Conservation (phyloP, 2,797 vertebrate genomes). For the Echiichthys vipera region DNA sequence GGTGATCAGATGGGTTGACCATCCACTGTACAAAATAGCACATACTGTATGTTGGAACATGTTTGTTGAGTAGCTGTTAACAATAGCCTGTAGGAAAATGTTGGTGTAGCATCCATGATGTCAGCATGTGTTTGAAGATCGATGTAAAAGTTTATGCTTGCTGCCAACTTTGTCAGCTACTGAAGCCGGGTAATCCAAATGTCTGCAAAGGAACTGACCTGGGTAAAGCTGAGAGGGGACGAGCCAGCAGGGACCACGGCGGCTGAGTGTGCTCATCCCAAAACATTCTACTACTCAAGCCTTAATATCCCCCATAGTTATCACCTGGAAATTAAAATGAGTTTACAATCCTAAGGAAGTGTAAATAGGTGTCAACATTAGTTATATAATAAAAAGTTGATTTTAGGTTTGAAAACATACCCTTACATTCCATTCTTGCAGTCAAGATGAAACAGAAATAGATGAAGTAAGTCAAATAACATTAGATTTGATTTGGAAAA, state of each 20-base stretch:
- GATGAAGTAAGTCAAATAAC: neutral
- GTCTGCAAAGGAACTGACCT: conserved; percentile 1
- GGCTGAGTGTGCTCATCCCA: conserved; percentile 28
- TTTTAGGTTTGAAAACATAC: neutral
- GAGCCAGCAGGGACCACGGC: neutral
- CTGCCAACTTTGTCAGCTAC: conserved; percentile 6
- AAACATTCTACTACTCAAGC: conserved; percentile 18
- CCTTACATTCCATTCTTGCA: neutral
- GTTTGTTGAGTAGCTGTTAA: neutral
- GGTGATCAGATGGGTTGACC: conserved; percentile 1
- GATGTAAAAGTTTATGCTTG: conserved; percentile 5
- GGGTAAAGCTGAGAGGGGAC: neutral
- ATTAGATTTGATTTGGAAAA: neutral
- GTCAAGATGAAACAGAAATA: neutral
- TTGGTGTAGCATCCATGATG: conserved; percentile 13
- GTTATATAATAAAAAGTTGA: neutral
- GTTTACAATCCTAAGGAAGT: neutral
- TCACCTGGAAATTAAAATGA: neutral
- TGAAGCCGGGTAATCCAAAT: neutral
- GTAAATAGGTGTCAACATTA: neutral
- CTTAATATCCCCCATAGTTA: conserved; percentile 34
- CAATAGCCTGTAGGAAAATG: conserved; percentile 13
- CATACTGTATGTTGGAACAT: conserved; percentile 4
- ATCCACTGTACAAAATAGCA: conserved; percentile 9
- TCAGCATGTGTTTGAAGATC: conserved; percentile 4